A percentile compares a stretch with the other conserved stretches of the same genome.
phyloP scores from a whole-genome alignment of 2,888 invertebrate genomes.

The Eulithis testata region DNA sequence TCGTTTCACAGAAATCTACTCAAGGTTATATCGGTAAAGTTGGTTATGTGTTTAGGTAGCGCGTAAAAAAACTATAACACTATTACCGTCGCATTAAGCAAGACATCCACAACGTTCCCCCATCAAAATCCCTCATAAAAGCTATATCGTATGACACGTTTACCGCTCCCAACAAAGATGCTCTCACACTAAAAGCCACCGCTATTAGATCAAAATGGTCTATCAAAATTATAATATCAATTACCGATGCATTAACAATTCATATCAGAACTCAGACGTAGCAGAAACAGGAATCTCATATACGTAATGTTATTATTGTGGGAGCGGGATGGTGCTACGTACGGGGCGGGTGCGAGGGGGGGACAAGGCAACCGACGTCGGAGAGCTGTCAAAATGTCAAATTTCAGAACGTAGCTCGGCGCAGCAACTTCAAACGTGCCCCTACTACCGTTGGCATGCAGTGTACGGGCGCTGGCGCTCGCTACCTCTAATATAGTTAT shows the following conservation, averaged over 20 bases:
- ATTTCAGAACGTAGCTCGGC: slow-evolving; percentile 82
- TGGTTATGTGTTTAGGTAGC: slow-evolving; percentile 6
- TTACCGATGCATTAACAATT: slow-evolving; percentile 84
- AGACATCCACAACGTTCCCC: slow-evolving; percentile 43
- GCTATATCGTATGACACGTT: slow-evolving; percentile 59
- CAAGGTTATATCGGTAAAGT: slow-evolving; percentile 13
- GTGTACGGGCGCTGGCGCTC: slow-evolving; percentile 57
- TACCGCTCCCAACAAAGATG: slow-evolving; percentile 50
- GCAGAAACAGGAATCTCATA: slow-evolving; percentile 80
- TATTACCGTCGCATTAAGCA: slow-evolving; percentile 26
- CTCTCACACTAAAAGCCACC: slow-evolving; percentile 67
- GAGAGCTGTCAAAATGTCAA: slow-evolving; percentile 85
- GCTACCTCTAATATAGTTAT: slow-evolving; percentile 80
- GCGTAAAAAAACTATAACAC: slow-evolving; percentile 22
- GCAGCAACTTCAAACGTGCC: slow-evolving; percentile 83
- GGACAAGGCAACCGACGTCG: slow-evolving; percentile 77
- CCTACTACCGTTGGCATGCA: slow-evolving; percentile 78
- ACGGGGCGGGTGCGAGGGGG: slow-evolving; percentile 55
- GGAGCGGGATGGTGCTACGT: slow-evolving; percentile 58
- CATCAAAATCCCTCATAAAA: slow-evolving; percentile 51
- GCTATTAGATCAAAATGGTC: slow-evolving; percentile 72
- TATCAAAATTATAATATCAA: slow-evolving; percentile 83
- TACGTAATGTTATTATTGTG: slow-evolving; percentile 77
- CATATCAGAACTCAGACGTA: slow-evolving; percentile 82
- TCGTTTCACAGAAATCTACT: slow-evolving; percentile 18